Base-by-base conservation (phyloP, 2,888 invertebrate species). In the Andricus quercusramuli region DNA sequence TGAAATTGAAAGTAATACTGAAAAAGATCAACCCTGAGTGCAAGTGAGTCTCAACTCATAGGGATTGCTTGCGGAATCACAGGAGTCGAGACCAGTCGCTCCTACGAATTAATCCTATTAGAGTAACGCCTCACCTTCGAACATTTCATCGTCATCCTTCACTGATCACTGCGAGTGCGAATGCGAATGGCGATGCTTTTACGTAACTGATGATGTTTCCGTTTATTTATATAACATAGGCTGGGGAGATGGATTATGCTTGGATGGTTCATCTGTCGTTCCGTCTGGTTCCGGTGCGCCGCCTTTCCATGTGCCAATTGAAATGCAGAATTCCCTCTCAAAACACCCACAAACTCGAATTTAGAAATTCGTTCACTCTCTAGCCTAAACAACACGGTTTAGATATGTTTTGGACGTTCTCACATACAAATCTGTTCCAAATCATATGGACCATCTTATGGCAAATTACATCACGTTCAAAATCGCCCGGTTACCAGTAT, bases 51-150 rank as follows among this genome's bases (percentile, higher is more conserved):
- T 64, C 29, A 41, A 22, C 47, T 47, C 47, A 20, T 47, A 68
- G 17, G 62, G 62, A 67, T 82, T 78, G 59, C 79, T 76, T 25
- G 51, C 78, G 74, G 51, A 56, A 44, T 62, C 59, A n/a, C 74
- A 44, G 56, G 74, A 79, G 79, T 37, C 74, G 56, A 64, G 79
- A 77, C 41, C 41, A 68, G 64, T 62, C 32, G 81, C 29, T 79
- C 29, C n/a, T 51, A 47, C 29, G 62, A 87, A 86, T 86, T 83
- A 84, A 86, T 47, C 70, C 70, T 32, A 70, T 70, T 70, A 70
- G 74, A 74, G 84, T 87, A 83, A 81, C 83, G 83, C 82, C 84
- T 87, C 86, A 83, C 86, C 86, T 86, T 87, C 86, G 68, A 29
- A 59, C 66, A 81, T 80, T 79, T 79, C 80, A 81, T 83, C 80